Conservation (phyloP, 37 sponge, comb jelly and placozoan genomes). For the Chondrilla cf. caribensis region DNA sequence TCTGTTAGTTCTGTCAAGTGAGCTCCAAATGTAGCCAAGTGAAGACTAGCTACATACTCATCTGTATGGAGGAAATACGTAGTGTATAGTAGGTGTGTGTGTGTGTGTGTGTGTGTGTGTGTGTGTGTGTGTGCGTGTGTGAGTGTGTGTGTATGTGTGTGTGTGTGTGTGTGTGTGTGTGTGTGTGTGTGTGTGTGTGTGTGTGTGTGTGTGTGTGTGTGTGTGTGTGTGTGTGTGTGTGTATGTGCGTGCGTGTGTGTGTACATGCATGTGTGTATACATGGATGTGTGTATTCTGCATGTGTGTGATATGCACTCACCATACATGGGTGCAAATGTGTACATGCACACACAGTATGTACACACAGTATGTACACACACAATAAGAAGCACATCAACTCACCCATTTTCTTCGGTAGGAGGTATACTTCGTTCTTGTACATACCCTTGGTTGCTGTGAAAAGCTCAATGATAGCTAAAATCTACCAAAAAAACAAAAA, state of each 20-base stretch:
- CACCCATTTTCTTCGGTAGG: conserved; percentile 90
- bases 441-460: conserved; percentile 60
- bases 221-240: conserved; percentile 31
- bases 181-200: conserved; percentile 19
- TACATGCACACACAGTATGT: too few species aligned
- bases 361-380: background rate
- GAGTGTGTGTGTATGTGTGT: background rate
- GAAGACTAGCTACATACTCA: conserved; percentile 89
- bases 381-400: background rate
- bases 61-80: conserved; percentile 27
- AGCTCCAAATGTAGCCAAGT: conserved; percentile 74
- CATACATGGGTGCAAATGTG: too few species aligned
- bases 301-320: too few species aligned
- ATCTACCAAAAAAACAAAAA: conserved; percentile 44
- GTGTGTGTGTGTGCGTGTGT: conserved; percentile 10
- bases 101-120: conserved; percentile 14
- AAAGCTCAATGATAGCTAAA: conserved; percentile 82
- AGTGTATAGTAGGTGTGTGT: background rate
- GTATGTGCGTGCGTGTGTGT: conserved; percentile 29
- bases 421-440: conserved; percentile 87
- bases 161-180: conserved; percentile 14
- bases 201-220: conserved; percentile 30
- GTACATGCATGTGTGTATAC: background rate
- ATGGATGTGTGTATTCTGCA: background rate
- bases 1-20: conserved; percentile 73